phyloP scores from a whole-genome alignment of 2,113 vertebrate genomes.

The Misgurnus mizolepis region DNA sequence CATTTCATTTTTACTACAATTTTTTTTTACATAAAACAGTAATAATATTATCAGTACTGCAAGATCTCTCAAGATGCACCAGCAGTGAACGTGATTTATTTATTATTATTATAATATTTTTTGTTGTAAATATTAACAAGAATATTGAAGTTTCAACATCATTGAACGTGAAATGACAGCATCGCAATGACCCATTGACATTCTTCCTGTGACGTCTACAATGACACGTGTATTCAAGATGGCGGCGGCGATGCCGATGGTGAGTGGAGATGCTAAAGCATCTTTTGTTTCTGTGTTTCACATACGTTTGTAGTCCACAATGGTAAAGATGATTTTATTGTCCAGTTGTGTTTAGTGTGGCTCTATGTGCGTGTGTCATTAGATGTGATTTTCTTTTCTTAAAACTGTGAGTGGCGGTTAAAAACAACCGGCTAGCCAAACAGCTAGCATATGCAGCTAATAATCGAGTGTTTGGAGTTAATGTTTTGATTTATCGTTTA shows the following conservation, averaged over 20 bases:
- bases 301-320: neutral
- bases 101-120: no score
- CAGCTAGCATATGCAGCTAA: conserved; percentile 19
- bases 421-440: conserved; percentile 7
- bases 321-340: no score
- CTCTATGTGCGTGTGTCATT: neutral
- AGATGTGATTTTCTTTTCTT: neutral
- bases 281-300: neutral
- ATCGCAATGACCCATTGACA: neutral
- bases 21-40: no score
- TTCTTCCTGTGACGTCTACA: conserved; percentile 79
- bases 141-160: neutral
- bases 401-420: neutral
- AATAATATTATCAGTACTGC: no score
- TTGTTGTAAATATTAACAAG: no score
- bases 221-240: conserved; percentile 99
- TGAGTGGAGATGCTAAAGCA: conserved; percentile 69
- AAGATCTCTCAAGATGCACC: no score
- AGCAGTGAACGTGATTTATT: no score
- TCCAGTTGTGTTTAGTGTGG: neutral
- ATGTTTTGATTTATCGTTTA: neutral
- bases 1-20: no score
- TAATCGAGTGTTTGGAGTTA: conserved; percentile 13
- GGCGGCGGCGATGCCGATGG: conserved; percentile 88
- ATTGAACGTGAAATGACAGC: neutral